These are phyloP conservation scores for Gymnopithys bicolor DNA, from an alignment of 2,797 vertebrate species.

Conservation along the genomic window DNA sequence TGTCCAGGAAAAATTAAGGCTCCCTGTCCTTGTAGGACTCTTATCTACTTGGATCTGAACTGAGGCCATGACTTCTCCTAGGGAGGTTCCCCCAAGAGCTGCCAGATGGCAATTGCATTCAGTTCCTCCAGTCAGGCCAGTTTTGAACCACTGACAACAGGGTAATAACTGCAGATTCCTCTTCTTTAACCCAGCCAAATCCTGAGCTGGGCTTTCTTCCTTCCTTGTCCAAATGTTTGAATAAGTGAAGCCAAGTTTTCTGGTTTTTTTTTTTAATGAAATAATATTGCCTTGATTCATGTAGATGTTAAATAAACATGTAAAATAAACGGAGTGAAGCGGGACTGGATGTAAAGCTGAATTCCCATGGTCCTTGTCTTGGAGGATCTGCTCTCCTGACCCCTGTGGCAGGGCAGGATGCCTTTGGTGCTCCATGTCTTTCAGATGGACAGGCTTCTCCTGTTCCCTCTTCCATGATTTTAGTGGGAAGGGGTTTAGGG, in stretches of 20 bases:
- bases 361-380: slow-evolving; percentile 50
- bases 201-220: slow-evolving; percentile 38
- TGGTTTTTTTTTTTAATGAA: not conserved
- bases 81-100: slow-evolving; percentile 32
- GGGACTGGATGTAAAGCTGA: slow-evolving; percentile 24
- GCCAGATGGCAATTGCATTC: slow-evolving; percentile 31
- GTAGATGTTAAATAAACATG: slow-evolving; percentile 54
- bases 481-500: not conserved
- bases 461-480: not conserved
- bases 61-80: not conserved
- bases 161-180: slow-evolving; percentile 33
- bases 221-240: slow-evolving; percentile 60
- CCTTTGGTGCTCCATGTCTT: not conserved
- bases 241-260: slow-evolving; percentile 49
- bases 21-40: not conserved
- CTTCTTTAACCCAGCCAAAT: slow-evolving; percentile 26
- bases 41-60: slow-evolving; percentile 34
- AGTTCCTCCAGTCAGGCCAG: not conserved
- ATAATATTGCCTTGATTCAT: slow-evolving; percentile 61
- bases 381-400: not conserved
- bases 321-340: slow-evolving; percentile 22
- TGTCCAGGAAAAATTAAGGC: not conserved
- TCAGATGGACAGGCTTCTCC: not conserved
- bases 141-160: slow-evolving; percentile 18
- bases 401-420: not conserved